Evolutionary conservation across 2,113 vertebrate genomes (phyloP), one percentile per base, ranked within the genome.

Genomic region (Bombycilla garrulus): DNA sequence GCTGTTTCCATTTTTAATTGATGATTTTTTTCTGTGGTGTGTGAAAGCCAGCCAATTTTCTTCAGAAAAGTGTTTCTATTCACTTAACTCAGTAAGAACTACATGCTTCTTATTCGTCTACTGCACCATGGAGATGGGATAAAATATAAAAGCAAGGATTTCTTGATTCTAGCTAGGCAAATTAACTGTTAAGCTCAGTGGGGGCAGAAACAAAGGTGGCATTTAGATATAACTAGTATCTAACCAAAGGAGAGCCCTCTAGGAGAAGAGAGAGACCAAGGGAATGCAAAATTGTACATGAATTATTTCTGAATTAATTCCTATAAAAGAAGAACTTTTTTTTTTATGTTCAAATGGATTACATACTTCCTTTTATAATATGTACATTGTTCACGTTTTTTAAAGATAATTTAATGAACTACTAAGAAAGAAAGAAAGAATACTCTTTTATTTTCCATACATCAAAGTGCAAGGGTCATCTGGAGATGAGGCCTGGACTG

Each of bases 141-240:
- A 81, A 95, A 95, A 97, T 82, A 94, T 88, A 83, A 96, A 95
- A 96, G 93, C 47, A 81, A 93, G 57, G 35, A 72, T 81, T 93
- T 92, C 61, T 94, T 91, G 92, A 92, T 95, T 94, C 76, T 91
- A 90, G 47, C 62, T 80, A 92, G 79, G 90, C 96, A 97, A 95
- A 96, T 92, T 95, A 95, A 94, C 93, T 96, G 71, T 94, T 96
- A 90, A 95, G 40, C 92, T 95, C 94, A 96, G 91, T 95, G 66
- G 81, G 92, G 89, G 88, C 61, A 95, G 80, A 94, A 92, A 92
- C 2, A 20, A 94, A 90, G 91, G 76, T 94, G 47, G 92, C 86
- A 94, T 96, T 97, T 97, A 96, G 84, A 90, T 88, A 93, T 50
- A 91, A 96, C 81, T 96, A 86, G 74, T 74, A 92, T 91, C 82